These are phyloP conservation scores for Malaclemys terrapin DNA, from an alignment of 2,113 vertebrate species.

Conservation along the genomic window DNA sequence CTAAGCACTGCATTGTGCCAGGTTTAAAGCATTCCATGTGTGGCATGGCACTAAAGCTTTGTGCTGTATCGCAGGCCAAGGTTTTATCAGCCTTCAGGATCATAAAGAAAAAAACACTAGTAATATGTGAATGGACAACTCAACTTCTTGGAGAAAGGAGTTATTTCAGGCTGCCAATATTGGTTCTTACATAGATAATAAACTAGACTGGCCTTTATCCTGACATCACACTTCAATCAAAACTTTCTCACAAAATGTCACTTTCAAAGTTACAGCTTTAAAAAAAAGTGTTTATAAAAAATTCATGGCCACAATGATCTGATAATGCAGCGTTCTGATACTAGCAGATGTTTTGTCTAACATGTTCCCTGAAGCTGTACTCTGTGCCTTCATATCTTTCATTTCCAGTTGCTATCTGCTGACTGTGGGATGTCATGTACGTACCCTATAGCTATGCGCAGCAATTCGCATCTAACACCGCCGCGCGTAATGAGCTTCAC, in stretches of 20 bases:
- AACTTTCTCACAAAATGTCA: conserved; percentile 84
- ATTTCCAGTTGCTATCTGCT: conserved; percentile 90
- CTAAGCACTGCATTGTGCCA: background rate
- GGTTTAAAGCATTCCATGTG: background rate
- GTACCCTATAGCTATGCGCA: conserved; percentile 87
- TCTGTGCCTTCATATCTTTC: conserved; percentile 87
- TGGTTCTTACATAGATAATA: conserved; percentile 55
- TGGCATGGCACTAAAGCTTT: background rate
- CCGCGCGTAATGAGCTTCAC: conserved; percentile 86
- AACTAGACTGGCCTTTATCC: conserved; percentile 74
- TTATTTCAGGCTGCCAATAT: conserved; percentile 27
- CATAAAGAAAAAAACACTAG: background rate
- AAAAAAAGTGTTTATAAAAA: conserved; percentile 86
- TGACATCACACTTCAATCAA: conserved; percentile 82
- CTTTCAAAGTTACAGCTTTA: conserved; percentile 84
- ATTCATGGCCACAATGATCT: conserved; percentile 89
- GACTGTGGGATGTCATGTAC: conserved; percentile 88
- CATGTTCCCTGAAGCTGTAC: conserved; percentile 90
- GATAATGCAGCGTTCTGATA: conserved; percentile 89
- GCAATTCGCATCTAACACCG: conserved; percentile 85
- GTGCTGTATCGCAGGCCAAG: background rate
- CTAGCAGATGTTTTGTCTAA: conserved; percentile 93
- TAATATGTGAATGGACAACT: background rate
- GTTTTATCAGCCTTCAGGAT: background rate
- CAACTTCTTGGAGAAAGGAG: conserved; percentile 5